These are phyloP conservation scores for Mesitornis unicolor DNA, from an alignment of 2,113 vertebrate species.

Conservation along the genomic window DNA sequence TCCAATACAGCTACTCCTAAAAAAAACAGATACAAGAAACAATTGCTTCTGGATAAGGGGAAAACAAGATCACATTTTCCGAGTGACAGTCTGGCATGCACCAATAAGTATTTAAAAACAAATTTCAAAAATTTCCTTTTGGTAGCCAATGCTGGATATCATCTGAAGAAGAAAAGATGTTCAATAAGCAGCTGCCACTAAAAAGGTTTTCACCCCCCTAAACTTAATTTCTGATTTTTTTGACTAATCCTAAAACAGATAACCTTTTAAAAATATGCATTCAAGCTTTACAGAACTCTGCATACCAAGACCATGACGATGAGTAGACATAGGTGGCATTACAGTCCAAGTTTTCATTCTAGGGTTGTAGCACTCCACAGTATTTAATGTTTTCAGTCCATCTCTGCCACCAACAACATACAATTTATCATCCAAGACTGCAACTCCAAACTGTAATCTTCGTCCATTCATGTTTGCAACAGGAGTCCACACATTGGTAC, in stretches of 20 bases:
- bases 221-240: not conserved
- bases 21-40: not conserved
- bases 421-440: slow-evolving; percentile 90
- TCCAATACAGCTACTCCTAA: slow-evolving; percentile 93
- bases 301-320: slow-evolving; percentile 93
- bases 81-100: not conserved
- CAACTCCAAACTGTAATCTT: slow-evolving; percentile 93
- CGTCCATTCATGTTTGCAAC: slow-evolving; percentile 97
- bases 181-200: not conserved
- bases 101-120: not conserved
- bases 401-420: slow-evolving; percentile 96
- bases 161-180: not conserved
- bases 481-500: slow-evolving; percentile 91
- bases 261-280: not conserved
- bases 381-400: slow-evolving; percentile 95
- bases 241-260: not conserved
- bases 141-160: not conserved
- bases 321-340: slow-evolving; percentile 98
- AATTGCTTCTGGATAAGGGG: not conserved
- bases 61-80: not conserved
- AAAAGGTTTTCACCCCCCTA: not conserved
- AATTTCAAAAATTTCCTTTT: not conserved
- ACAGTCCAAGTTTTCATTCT: slow-evolving; percentile 94
- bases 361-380: slow-evolving; percentile 96
- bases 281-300: not conserved